Conservation (phyloP, 1,140 invertebrate species). For the Drosophila funebris region DNA sequence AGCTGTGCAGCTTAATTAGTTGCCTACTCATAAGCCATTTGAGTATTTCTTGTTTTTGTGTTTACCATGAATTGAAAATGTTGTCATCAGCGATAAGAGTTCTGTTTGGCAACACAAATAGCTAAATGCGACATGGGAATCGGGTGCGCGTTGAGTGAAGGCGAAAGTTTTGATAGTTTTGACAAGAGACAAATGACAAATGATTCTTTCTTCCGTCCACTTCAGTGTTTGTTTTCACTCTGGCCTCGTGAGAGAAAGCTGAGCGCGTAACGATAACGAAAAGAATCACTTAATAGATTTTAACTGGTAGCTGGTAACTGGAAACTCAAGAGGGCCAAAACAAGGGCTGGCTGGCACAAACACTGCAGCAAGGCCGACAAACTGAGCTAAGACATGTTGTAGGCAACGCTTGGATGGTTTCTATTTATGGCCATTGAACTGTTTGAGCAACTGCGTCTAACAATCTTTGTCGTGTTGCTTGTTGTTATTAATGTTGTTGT, state of each 20-base stretch:
- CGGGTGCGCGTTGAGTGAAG: conserved; percentile 18
- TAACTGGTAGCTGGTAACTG: no score
- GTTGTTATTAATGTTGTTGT: conserved; percentile 17
- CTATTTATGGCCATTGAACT: conserved; percentile 51
- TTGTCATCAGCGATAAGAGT: conserved; percentile 50
- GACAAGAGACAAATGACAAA: background rate
- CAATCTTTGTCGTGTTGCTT: conserved; percentile 38
- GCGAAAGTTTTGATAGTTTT: conserved; percentile 28
- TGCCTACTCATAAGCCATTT: conserved; percentile 17
- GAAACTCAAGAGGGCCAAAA: background rate
- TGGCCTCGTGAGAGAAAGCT: conserved; percentile 33
- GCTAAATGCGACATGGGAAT: conserved; percentile 15
- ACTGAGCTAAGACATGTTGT: conserved; percentile 2
- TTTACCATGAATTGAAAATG: conserved; percentile 13
- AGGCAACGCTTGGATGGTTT: conserved; percentile 40
- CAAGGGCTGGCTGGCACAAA: background rate
- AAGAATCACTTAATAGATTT: conserved; percentile 10
- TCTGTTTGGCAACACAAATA: conserved; percentile 38
- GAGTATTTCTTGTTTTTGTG: no score
- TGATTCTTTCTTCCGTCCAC: conserved; percentile 31
- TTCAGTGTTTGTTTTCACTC: conserved; percentile 5
- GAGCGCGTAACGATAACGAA: background rate
- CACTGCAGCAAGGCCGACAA: conserved; percentile 14
- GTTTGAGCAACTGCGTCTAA: conserved; percentile 15
- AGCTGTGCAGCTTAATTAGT: conserved; percentile 4